Evolutionary conservation across 1,140 invertebrate genomes (phyloP).

Genomic region (Sitophilus oryzae): DNA sequence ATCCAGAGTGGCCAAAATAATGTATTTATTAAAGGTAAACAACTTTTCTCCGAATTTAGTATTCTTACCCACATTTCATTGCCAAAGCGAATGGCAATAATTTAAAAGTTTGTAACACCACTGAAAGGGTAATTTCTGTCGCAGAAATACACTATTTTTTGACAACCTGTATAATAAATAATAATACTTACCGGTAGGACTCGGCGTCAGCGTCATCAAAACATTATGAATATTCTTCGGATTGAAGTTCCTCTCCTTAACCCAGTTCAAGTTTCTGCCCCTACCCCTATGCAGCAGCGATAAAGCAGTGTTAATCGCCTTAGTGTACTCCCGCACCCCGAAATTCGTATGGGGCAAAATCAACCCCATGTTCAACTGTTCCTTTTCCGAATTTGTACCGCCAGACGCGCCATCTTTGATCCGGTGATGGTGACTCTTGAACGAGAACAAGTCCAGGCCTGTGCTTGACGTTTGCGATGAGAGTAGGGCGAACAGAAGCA

Average conservation of each 20-base stretch:
- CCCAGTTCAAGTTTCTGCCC: constrained; percentile 53
- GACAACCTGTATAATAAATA: no score
- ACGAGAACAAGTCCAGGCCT: no score
- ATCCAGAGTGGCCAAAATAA: no score
- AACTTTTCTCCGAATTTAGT: no score
- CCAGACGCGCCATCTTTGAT: background rate
- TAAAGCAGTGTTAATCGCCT: constrained; percentile 60
- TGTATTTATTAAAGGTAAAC: no score
- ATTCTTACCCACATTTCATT: no score
- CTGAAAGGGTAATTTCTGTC: no score
- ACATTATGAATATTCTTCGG: constrained; percentile 55
- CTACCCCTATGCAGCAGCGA: constrained; percentile 53
- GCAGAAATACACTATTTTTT: no score
- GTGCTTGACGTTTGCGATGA: background rate
- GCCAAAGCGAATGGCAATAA: no score
- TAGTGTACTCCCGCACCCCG: constrained; percentile 59
- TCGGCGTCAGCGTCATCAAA: constrained; percentile 67
- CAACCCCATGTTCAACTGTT: constrained; percentile 51
- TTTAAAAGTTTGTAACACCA: no score
- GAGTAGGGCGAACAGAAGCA: background rate
- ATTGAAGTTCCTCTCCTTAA: constrained; percentile 58
- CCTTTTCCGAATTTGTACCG: constrained; percentile 1
- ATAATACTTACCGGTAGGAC: constrained; percentile 63
- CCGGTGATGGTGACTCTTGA: constrained; percentile 1
- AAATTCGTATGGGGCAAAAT: constrained; percentile 62